Evolutionary conservation across 2,797 vertebrate species (phyloP), one percentile per base, ranked within the genome.

Genomic region (Oreonectes daqikongensis): DNA sequence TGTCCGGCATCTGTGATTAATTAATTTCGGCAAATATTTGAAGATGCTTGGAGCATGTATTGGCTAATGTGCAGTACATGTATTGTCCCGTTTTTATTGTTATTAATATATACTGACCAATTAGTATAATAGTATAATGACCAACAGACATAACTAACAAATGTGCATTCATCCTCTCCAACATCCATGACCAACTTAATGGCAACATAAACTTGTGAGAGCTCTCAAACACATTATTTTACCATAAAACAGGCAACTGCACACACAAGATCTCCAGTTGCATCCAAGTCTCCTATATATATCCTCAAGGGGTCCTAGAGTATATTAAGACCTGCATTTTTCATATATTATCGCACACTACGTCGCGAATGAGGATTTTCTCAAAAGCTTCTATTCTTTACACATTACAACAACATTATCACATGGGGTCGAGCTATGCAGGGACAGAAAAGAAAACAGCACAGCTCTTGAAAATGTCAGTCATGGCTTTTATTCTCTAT

Each of bases 11-110:
- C 80, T 85, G 82, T 82, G 66, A 69, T 78, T 61, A 81, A 85
- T 85, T 82, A 84, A 81, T 65, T 66, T 61, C 72, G 77, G 76
- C 84, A 82, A 69, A 79, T 82, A 82, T 76, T 61, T 73, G 60
- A 65, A 48, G 38, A 74, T 48, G 72, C 78, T 52, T 55, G 35
- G 38, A 72, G 72, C 50, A 35, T 35, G 35, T 35, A 35, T 35
- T 35, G 35, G 40, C 40, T 42, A 11, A 15, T 2, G 12, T 4
- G 12, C 40, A 42, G 10, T 42, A 42, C 40, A 42, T 12, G 11
- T 26, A 40, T 73, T 12, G 14, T 40, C 18, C 7, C 55, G 26
- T 40, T 18, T 38, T 1, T 20, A 52, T 38, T 22, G 50, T 32
- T 17, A 50, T 61, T 12, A 8, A 38, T 73, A 52, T n/a, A n/a